Percentiles rank a stretch among this genome's conserved stretches.
These are phyloP conservation scores for Pandion haliaetus DNA, from an alignment of 2,113 vertebrate species.

Conservation along the genomic window DNA sequence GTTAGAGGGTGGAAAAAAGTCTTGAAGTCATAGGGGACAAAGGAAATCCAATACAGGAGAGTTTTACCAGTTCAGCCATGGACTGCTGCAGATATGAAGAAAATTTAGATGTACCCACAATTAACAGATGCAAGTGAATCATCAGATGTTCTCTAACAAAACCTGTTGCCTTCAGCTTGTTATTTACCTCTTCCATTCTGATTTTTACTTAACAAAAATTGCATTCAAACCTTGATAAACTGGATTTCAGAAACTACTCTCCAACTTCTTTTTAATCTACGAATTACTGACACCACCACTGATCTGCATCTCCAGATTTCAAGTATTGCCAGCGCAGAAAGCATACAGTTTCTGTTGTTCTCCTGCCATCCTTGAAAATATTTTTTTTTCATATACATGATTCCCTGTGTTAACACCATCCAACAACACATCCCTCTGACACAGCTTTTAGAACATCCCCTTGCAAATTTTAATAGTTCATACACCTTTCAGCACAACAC, in stretches of 20 bases:
- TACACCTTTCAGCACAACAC: neutral
- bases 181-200: neutral
- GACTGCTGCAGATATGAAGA: neutral
- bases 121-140: neutral
- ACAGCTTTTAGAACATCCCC: neutral
- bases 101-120: neutral
- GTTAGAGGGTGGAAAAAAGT: neutral
- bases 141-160: neutral
- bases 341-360: neutral
- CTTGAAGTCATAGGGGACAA: neutral
- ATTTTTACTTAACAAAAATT: neutral
- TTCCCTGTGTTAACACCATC: neutral
- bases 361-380: neutral
- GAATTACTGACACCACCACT: neutral
- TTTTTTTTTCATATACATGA: rapidly evolving
- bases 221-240: neutral
- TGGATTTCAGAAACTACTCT: neutral
- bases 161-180: neutral
- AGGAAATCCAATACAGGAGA: neutral
- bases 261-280: neutral
- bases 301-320: neutral
- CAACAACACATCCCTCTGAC: neutral
- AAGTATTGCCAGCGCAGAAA: neutral
- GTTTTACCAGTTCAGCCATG: neutral
- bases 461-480: neutral